These are phyloP conservation scores for Trichoplusia ni DNA, from an alignment of 1,140 invertebrate genomes.

Conservation along the genomic window DNA sequence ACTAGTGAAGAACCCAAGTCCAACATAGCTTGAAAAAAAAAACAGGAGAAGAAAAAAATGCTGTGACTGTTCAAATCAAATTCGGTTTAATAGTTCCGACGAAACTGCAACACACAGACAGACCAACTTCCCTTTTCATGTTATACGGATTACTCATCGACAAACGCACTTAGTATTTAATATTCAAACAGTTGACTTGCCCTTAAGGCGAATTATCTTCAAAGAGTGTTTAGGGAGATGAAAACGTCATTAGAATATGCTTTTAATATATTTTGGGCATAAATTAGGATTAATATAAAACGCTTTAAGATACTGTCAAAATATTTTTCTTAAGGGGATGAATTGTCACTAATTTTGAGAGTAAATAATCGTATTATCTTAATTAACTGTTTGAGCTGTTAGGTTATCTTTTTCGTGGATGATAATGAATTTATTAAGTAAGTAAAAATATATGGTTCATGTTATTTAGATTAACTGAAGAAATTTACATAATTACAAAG, in stretches of 20 bases:
- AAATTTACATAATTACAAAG: no score
- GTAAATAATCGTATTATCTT: no score
- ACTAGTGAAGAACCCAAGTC: no score
- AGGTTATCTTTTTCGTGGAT: no score
- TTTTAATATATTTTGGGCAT: constrained; percentile 22
- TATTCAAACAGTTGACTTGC: constrained; percentile 5
- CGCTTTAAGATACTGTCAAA: neutral
- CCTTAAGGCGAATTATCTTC: constrained; percentile 11
- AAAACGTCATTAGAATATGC: constrained; percentile 16
- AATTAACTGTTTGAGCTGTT: no score
- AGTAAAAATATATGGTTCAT: no score
- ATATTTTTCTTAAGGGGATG: neutral
- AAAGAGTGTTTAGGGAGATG: constrained; percentile 41
- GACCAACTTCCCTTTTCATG: neutral
- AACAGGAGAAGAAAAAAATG: no score
- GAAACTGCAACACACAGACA: neutral
- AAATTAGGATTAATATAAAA: constrained; percentile 13
- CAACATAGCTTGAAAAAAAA: no score
- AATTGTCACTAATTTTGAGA: neutral
- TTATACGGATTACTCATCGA: no score
- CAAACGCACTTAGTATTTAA: neutral
- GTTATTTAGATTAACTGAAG: no score
- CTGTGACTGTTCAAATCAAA: no score
- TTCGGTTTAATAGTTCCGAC: neutral
- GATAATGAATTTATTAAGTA: no score